Percentiles rank a stretch among this genome's conserved stretches.
Conservation (phyloP, 1,140 invertebrate genomes). For the Liolophura sinensis region DNA sequence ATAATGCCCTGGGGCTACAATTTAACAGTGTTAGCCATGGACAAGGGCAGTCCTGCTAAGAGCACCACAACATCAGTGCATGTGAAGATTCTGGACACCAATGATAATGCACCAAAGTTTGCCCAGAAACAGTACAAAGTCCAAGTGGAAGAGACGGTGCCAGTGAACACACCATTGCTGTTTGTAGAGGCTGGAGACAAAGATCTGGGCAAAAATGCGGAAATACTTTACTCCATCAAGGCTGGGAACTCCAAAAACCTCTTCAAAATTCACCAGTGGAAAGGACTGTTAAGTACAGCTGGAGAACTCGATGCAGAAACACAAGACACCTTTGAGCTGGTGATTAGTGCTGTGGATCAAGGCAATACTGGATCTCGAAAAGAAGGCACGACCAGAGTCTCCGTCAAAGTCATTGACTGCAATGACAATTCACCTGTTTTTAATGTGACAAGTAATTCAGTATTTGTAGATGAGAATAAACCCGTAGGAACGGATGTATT, state of each 20-base stretch:
- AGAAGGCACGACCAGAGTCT: conserved; percentile 64
- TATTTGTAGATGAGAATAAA: conserved; percentile 75
- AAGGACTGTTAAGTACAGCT: conserved; percentile 86
- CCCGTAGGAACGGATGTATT: conserved; percentile 80
- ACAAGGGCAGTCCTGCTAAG: conserved; percentile 76
- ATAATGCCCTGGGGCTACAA: conserved; percentile 63
- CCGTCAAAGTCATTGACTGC: conserved; percentile 50
- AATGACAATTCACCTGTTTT: conserved; percentile 57
- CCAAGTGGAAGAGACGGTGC: conserved; percentile 83
- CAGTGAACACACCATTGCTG: conserved; percentile 81
- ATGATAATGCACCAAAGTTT: conserved; percentile 87
- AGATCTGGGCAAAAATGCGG: conserved; percentile 78
- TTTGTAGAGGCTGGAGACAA: conserved; percentile 51
- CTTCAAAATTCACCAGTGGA: conserved; percentile 62
- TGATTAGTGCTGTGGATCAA: conserved; percentile 61
- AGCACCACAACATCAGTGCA: conserved; percentile 47
- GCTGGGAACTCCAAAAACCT: conserved; percentile 37
- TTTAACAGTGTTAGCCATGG: conserved; percentile 81
- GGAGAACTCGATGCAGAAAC: conserved; percentile 44
- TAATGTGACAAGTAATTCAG: conserved; percentile 33
- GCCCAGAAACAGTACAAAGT: conserved; percentile 86
- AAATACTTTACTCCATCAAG: conserved; percentile 77
- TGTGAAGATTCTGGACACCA: conserved; percentile 73
- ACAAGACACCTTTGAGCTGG: conserved; percentile 19
- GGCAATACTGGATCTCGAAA: conserved; percentile 81